Conservation (phyloP, 1,140 invertebrate species). For the Bradynema listronoti region DNA sequence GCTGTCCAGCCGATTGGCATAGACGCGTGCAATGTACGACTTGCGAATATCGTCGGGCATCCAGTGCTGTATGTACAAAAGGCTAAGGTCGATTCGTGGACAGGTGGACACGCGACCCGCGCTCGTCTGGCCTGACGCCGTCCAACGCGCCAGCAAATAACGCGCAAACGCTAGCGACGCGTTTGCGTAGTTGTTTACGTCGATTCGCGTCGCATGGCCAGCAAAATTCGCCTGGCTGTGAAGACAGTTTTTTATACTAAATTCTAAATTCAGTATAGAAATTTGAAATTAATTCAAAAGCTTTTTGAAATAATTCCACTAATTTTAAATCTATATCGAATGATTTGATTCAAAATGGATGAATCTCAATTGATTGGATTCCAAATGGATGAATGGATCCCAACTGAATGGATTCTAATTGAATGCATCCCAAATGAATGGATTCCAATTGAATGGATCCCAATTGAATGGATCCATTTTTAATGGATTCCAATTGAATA, state of each 20-base stretch:
- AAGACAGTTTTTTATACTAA: slow-evolving; percentile 4
- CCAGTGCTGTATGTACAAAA: slow-evolving; percentile 12
- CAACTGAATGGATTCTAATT: not conserved
- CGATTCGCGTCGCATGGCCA: not conserved
- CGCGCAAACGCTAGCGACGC: slow-evolving; percentile 9
- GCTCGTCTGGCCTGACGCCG: not conserved
- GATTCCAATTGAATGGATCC: not conserved
- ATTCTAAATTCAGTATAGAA: slow-evolving; percentile 10
- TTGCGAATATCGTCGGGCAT: slow-evolving; percentile 4
- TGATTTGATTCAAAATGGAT: not conserved
- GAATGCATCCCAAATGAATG: not conserved
- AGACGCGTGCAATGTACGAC: not conserved
- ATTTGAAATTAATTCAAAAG: not conserved
- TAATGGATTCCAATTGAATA: not conserved
- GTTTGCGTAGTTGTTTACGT: not conserved
- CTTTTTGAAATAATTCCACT: not conserved
- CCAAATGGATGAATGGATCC: not conserved
- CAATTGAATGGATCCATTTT: not conserved
- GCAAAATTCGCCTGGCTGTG: not conserved
- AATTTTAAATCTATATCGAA: not conserved
- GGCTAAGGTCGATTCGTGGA: slow-evolving; percentile 6
- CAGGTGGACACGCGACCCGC: not conserved
- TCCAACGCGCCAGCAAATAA: slow-evolving; percentile 1
- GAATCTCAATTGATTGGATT: not conserved
- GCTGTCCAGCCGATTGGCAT: not conserved